Evolutionary conservation across 2,888 invertebrate species (phyloP), one percentile per base, ranked within the genome.

Genomic region (Apantesis nais): DNA sequence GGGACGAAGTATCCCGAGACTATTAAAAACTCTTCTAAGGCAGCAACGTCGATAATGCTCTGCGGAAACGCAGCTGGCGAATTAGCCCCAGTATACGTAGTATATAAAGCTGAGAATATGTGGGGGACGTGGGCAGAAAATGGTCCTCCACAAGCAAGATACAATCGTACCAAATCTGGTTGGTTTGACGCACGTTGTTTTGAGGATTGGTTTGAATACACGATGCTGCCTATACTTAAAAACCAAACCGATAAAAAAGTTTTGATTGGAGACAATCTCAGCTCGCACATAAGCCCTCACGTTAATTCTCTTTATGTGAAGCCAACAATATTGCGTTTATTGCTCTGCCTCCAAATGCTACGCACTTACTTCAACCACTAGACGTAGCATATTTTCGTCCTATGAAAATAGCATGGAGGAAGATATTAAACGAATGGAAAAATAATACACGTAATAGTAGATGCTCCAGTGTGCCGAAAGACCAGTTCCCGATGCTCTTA

Each of bases 401-500:
- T n/a, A 68, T 72, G 68, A 72, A 72, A 61, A 68, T 72, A 55
- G 62, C 65, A 52, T 72, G 68, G 68, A 65, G 72, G 52, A 65
- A 39, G 44, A 68, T 41, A 29, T 34, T 67, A 67, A 64, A 67
- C 41, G 60, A 71, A 31, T 72, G 69, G 69, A 68, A 72, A 60
- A 66, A 69, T 52, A 68, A 58, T 37, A 31, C 44, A 31, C 67
- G 63, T 41, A 60, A 60, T 70, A 76, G 74, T 71, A 74, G 61
- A 68, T 71, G 68, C 72, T 73, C 70, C 58, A 70, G 67, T 74
- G 72, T 75, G 29, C 76, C 74, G 61, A 76, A 76, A 70, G 73
- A 76, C 61, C 73, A 72, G 64, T 76, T 78, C 71, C 76, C 78
- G 61, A 67, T 64, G 70, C 76, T 78, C 58, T 74, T 78, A 71